Base-by-base conservation (phyloP, 53 echinoderm and acorn worm genomes). In the Mesocentrotus franciscanus region DNA sequence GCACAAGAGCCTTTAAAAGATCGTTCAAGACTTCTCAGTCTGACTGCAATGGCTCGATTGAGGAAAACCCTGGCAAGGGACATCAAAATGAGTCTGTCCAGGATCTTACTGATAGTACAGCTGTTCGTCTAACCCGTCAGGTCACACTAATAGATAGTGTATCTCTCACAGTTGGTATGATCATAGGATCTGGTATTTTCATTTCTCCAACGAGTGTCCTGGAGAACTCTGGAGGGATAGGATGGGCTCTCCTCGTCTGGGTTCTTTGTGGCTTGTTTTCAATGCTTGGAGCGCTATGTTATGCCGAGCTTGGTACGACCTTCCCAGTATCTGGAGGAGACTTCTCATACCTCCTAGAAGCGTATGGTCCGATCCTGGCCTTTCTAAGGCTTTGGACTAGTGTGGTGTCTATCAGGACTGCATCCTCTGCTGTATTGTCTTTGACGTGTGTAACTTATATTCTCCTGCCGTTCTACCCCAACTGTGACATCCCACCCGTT, bases 371-470 rank as follows among this genome's bases (percentile, higher is more conserved):
- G 6, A 36, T 91, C 18, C 39, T 35, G 91, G 91, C 91, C 61
- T 91, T 91, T 39, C 62, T 91, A 20, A 62, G 66, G 20, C 90
- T 97, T 0, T 97, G 97, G 96, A 98, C 96, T 8, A 72, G 60
- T 13, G 62, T 98, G 5, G 91, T 97, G 2, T 96, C 96, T 1
- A 92, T 96, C 6, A 66, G 95, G n/a, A 96, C 97, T 0, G 97
- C 95, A 26, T 85, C 95, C 32, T 55, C 61, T 9, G 97, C 97
- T 22, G 96, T 98, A 15, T 89, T 97, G 20, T 93, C 96, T 36
- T 78, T 98, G 33, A 98, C 98, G 14, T 96, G 95, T 7, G 97
- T 97, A 18, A 96, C 93, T 2, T 97, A 98, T 75, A 66, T 98
- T 4, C 76, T 96, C 9, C 94, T 81, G 13, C 96, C 97, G 0